A percentile compares a stretch with the other conserved stretches of the same genome.
phyloP scores from a whole-genome alignment of 2,797 vertebrate species.

The Micropoecilia bifurca region DNA sequence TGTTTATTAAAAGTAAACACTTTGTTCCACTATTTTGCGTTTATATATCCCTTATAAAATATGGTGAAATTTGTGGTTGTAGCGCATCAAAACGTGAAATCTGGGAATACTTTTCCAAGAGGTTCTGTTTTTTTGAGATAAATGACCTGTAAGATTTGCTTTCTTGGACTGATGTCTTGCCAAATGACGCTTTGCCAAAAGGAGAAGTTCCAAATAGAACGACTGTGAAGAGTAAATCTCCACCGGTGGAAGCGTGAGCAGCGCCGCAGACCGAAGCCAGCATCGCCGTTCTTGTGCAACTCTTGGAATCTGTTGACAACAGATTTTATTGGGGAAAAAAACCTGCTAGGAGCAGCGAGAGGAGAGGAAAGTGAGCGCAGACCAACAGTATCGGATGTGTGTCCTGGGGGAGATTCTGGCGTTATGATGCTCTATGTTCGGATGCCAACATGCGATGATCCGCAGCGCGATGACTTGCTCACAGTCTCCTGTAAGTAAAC shows the following conservation, averaged over 20 bases:
- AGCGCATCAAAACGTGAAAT: background rate
- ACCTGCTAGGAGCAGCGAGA: conserved; percentile 33
- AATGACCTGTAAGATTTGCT: conserved; percentile 12
- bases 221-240: conserved; percentile 25
- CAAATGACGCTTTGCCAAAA: conserved; percentile 28
- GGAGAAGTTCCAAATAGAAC: conserved; percentile 33
- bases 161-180: background rate
- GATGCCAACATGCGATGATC: conserved; percentile 64
- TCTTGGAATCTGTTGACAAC: conserved; percentile 42
- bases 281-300: conserved; percentile 43
- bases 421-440: conserved; percentile 66
- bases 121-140: conserved; percentile 33
- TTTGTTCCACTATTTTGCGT: background rate
- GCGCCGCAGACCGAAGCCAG: conserved; percentile 39
- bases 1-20: background rate
- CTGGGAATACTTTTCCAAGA: conserved; percentile 5
- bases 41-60: background rate
- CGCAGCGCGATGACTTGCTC: conserved; percentile 49
- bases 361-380: conserved; percentile 49
- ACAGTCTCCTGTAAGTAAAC: conserved; percentile 48
- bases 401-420: conserved; percentile 62
- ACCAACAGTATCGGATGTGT: conserved; percentile 72
- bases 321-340: conserved; percentile 50
- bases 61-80: background rate
- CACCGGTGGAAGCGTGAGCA: conserved; percentile 29